These are phyloP conservation scores for Luffia ferchaultella DNA, from an alignment of 2,888 invertebrate species.

Conservation along the genomic window DNA sequence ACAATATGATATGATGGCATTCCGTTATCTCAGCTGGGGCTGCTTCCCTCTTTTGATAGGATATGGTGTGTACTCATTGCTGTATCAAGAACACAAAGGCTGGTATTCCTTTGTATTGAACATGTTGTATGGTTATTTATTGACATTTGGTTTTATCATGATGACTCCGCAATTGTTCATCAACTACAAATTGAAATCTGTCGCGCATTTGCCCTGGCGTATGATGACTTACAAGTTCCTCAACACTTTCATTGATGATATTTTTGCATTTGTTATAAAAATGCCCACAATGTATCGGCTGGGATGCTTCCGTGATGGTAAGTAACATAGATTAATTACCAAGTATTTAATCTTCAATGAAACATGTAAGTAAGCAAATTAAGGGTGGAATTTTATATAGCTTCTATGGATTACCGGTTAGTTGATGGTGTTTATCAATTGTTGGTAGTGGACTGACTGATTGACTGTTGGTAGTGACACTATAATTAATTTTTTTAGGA, in stretches of 20 bases:
- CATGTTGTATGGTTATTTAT: conserved; percentile 96
- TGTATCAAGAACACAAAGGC: conserved; percentile 97
- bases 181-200: conserved; percentile 98
- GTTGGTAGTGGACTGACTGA: no score
- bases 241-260: conserved; percentile 99
- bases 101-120: conserved; percentile 98
- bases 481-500: no score
- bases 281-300: conserved; percentile 99
- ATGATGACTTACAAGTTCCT: conserved; percentile 99
- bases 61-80: conserved; percentile 94
- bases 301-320: conserved; percentile 97
- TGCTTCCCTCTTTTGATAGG: conserved; percentile 92
- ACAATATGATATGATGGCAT: conserved; percentile 94
- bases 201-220: conserved; percentile 99
- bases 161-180: conserved; percentile 99
- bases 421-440: no score
- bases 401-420: no score
- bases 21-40: conserved; percentile 95
- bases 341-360: not conserved
- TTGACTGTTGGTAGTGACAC: no score
- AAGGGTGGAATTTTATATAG: no score
- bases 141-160: conserved; percentile 99
- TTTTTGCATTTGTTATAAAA: conserved; percentile 99
- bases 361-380: not conserved
- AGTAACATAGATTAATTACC: conserved; percentile 20